These are phyloP conservation scores for Contarinia nasturtii DNA, from an alignment of 1,140 invertebrate genomes.

Conservation along the genomic window DNA sequence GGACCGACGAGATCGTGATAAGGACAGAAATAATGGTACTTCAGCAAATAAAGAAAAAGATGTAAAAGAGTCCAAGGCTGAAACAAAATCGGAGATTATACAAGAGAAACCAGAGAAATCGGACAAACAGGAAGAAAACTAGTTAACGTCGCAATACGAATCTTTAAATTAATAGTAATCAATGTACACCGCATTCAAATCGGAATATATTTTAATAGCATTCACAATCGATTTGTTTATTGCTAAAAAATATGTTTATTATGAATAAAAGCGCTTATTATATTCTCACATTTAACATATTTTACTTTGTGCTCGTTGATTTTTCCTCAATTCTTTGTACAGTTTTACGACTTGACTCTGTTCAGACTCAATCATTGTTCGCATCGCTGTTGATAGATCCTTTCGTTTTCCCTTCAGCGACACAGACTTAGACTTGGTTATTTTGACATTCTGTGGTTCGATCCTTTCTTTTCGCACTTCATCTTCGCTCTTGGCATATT, in stretches of 20 bases:
- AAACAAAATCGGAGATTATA: constrained; percentile 3
- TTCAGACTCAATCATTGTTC: constrained; percentile 34
- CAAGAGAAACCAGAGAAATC: not conserved
- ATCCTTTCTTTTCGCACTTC: constrained; percentile 5
- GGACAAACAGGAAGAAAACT: not conserved
- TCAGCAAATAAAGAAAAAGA: constrained; percentile 4
- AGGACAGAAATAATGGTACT: constrained; percentile 4
- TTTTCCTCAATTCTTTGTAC: constrained; percentile 32
- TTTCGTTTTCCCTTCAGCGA: constrained; percentile 34
- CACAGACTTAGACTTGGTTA: constrained; percentile 8
- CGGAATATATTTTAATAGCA: not conserved
- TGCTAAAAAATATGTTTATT: too few relatives aligned
- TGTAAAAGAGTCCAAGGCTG: constrained; percentile 2
- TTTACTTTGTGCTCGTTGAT: constrained; percentile 7
- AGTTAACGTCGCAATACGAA: not conserved
- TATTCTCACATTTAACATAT: too few relatives aligned
- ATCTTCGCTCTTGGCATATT: constrained; percentile 19
- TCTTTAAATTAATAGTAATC: not conserved
- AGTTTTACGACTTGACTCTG: constrained; percentile 31
- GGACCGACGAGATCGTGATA: not conserved
- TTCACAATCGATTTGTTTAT: not conserved
- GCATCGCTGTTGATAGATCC: constrained; percentile 30
- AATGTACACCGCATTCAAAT: too few relatives aligned
- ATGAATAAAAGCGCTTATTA: too few relatives aligned
- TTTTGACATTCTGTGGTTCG: constrained; percentile 5